A percentile compares a stretch with the other conserved stretches of the same genome.
Evolutionary conservation across 2,888 invertebrate species (phyloP).

Genomic region (Leptopilina myrica): DNA sequence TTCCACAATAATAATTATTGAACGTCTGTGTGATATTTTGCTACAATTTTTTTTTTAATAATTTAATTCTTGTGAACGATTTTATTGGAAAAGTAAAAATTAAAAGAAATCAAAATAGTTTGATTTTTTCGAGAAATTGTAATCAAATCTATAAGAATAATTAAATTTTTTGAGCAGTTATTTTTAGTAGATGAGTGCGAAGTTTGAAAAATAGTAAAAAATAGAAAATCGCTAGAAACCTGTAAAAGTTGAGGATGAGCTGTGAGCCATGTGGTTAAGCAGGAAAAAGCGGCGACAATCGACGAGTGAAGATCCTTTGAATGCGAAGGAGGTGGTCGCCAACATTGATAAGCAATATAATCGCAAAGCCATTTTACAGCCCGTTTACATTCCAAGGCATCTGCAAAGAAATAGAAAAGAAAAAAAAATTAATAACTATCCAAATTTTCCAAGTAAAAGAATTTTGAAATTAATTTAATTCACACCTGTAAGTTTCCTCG

Average conservation of each 20-base stretch:
- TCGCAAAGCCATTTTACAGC: conserved; percentile 99
- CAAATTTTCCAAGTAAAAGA: neutral
- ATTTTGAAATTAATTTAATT: conserved; percentile 39
- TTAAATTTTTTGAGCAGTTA: no score
- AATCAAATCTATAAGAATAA: no score
- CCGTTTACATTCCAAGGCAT: conserved; percentile 92
- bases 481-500: conserved; percentile 79
- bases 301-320: conserved; percentile 96
- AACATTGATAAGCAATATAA: conserved; percentile 97
- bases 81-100: no score
- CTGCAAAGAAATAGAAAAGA: conserved; percentile 76
- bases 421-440: conserved; percentile 45
- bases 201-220: no score
- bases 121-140: no score
- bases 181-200: no score
- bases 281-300: conserved; percentile 94
- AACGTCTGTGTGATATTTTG: no score
- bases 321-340: conserved; percentile 94
- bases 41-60: no score
- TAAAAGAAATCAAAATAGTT: no score
- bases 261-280: conserved; percentile 94
- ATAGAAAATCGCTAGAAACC: conserved; percentile 55
- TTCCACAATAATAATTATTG: no score
- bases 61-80: no score
- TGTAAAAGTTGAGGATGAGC: conserved; percentile 91